phyloP scores from a whole-genome alignment of 2,797 vertebrate genomes.

The Micropoecilia bifurca region DNA sequence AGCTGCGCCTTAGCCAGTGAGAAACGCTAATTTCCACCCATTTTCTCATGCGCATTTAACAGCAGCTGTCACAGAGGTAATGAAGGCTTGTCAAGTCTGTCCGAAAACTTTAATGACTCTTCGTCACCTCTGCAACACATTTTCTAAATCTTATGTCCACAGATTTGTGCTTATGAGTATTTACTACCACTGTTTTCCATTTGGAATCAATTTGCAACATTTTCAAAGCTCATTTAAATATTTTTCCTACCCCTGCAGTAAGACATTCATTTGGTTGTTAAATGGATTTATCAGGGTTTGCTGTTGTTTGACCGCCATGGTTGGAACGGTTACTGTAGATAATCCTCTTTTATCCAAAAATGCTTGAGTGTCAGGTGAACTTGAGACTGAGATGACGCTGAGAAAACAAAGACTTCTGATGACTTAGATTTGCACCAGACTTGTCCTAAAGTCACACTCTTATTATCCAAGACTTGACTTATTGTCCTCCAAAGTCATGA shows the following conservation, averaged over 20 bases:
- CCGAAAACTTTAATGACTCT: not conserved
- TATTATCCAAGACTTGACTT: not conserved
- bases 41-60: conserved; percentile 9
- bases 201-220: not conserved
- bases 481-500: not conserved
- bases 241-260: not conserved
- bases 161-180: not conserved
- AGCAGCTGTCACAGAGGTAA: conserved; percentile 2
- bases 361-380: not conserved
- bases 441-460: not conserved
- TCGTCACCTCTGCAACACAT: not conserved
- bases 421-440: not conserved
- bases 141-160: not conserved
- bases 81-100: conserved; percentile 8
- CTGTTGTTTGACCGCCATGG: not conserved
- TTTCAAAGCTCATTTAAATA: not conserved
- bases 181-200: not conserved
- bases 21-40: not conserved
- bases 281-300: not conserved
- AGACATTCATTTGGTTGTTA: not conserved
- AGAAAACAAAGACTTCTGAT: not conserved
- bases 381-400: not conserved
- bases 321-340: not conserved
- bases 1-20: conserved; percentile 26
- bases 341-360: not conserved